These are phyloP conservation scores for Cherax destructor DNA, from an alignment of 1,140 invertebrate genomes.

Conservation along the genomic window DNA sequence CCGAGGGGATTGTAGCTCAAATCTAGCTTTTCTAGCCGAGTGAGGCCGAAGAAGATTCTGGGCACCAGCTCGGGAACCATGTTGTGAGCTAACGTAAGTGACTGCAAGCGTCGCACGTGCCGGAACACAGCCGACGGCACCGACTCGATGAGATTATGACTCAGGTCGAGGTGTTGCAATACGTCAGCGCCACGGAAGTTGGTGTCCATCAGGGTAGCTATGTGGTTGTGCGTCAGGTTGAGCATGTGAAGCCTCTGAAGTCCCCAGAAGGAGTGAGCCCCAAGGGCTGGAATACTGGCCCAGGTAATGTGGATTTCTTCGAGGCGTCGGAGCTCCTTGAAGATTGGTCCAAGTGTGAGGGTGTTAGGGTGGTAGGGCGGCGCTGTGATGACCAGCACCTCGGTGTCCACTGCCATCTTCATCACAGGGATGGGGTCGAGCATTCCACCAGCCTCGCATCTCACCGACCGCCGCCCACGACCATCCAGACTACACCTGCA, in stretches of 20 bases:
- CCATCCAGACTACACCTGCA: slow-evolving; percentile 74
- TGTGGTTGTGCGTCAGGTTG: slow-evolving; percentile 86
- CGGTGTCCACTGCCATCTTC: slow-evolving; percentile 53
- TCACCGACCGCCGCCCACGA: slow-evolving; percentile 74
- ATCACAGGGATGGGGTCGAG: slow-evolving; percentile 74
- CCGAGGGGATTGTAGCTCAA: slow-evolving; percentile 84
- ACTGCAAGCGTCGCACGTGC: slow-evolving; percentile 80
- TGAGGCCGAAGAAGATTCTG: slow-evolving; percentile 82
- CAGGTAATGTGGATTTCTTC: slow-evolving; percentile 85
- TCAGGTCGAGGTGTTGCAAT: slow-evolving; percentile 76
- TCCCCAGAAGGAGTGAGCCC: slow-evolving; percentile 86
- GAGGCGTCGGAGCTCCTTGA: slow-evolving; percentile 81
- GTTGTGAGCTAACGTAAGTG: slow-evolving; percentile 83
- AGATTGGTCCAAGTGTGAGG: slow-evolving; percentile 85
- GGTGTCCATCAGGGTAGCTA: slow-evolving; percentile 80
- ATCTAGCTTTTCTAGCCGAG: slow-evolving; percentile 82
- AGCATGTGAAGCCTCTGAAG: slow-evolving; percentile 82
- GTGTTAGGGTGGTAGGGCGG: slow-evolving; percentile 81
- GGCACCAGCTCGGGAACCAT: slow-evolving; percentile 82
- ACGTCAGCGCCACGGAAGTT: slow-evolving; percentile 76
- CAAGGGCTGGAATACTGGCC: slow-evolving; percentile 86
- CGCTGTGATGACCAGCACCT: slow-evolving; percentile 83
- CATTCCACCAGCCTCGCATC: slow-evolving; percentile 80
- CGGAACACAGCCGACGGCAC: slow-evolving; percentile 84
- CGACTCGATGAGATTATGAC: slow-evolving; percentile 77